Conservation (phyloP, 2,113 vertebrate species). For the Chunga burmeisteri region DNA sequence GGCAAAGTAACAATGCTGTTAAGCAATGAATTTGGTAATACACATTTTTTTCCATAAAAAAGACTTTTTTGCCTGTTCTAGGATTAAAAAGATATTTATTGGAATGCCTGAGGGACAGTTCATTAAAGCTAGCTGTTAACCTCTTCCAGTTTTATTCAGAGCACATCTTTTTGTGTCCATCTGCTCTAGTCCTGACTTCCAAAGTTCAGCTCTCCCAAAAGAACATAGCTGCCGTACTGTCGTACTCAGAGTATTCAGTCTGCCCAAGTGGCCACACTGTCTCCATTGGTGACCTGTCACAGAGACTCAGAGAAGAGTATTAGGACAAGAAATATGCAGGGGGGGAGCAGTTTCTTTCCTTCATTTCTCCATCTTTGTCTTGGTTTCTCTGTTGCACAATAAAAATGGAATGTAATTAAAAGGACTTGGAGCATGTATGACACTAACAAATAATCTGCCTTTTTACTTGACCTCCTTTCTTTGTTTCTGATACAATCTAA, state of each 20-base stretch:
- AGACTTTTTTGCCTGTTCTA: not conserved
- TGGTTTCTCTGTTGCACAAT: not conserved
- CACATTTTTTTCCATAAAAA: not conserved
- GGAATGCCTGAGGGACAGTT: not conserved
- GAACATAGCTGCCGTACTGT: accelerated
- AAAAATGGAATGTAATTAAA: not conserved
- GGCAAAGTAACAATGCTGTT: not conserved
- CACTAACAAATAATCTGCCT: not conserved
- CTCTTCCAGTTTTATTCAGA: not conserved
- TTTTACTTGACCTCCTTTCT: not conserved
- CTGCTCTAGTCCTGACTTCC: not conserved
- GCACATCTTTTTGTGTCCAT: not conserved
- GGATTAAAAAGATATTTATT: not conserved
- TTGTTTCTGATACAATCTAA: not conserved
- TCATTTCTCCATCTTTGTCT: not conserved
- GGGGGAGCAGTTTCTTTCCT: not conserved
- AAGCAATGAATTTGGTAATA: accelerated
- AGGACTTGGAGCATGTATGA: not conserved
- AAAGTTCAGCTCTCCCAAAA: not conserved
- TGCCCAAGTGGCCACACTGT: not conserved
- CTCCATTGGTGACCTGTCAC: not conserved
- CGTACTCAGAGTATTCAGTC: accelerated
- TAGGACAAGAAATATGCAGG: not conserved
- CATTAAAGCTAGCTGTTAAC: not conserved
- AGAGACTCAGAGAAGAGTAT: accelerated